These are phyloP conservation scores for Lerista edwardsae DNA, from an alignment of 2,797 vertebrate genomes.

Conservation along the genomic window DNA sequence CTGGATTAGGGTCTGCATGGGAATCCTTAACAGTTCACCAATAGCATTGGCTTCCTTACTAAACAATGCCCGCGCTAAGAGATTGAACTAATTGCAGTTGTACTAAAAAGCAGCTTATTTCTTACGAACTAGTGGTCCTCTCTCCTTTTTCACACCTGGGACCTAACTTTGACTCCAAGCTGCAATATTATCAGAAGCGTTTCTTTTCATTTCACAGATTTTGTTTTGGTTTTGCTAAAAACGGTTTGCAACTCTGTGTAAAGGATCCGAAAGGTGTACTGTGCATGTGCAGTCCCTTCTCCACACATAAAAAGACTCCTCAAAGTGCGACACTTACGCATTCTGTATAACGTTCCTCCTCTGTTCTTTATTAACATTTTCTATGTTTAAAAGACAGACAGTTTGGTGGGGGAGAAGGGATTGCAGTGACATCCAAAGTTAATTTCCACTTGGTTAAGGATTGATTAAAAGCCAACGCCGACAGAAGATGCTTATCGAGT, in stretches of 20 bases:
- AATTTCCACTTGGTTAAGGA: slow-evolving; percentile 55
- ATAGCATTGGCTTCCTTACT: not conserved
- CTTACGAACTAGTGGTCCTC: not conserved
- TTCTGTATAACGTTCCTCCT: slow-evolving; percentile 28
- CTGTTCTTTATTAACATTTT: slow-evolving; percentile 65
- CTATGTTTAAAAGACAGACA: slow-evolving; percentile 56
- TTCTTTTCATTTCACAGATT: not conserved
- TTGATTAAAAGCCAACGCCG: slow-evolving; percentile 44
- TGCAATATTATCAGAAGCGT: no score
- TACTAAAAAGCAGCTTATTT: not conserved
- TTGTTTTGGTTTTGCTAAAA: not conserved
- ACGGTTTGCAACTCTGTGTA: not conserved
- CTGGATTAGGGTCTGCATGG: not conserved
- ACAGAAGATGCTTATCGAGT: slow-evolving; percentile 54
- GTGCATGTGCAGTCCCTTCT: not conserved
- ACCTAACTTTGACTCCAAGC: not conserved
- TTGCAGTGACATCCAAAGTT: slow-evolving; percentile 42
- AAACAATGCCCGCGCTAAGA: not conserved
- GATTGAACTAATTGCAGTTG: not conserved
- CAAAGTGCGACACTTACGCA: slow-evolving; percentile 10
- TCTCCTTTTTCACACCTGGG: not conserved
- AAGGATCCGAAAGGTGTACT: not conserved
- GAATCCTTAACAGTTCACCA: not conserved
- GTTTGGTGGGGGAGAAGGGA: slow-evolving; percentile 37
- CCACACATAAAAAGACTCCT: no score